These are phyloP conservation scores for Crossaster papposus DNA, from an alignment of 53 echinoderm and acorn worm genomes.

Conservation along the genomic window DNA sequence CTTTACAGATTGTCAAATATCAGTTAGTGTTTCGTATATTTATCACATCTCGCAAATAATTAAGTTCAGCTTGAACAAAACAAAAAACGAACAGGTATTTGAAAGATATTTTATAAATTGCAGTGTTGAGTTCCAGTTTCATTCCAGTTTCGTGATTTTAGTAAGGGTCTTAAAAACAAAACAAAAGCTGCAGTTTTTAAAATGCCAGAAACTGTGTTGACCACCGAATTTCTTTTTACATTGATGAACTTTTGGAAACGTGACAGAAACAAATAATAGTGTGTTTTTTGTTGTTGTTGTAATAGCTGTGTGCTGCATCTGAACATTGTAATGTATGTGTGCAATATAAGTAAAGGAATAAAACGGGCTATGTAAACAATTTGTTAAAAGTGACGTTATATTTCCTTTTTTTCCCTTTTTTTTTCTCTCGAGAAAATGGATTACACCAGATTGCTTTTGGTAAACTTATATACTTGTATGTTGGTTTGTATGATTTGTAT, in stretches of 20 bases:
- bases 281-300: background rate
- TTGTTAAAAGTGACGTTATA: background rate
- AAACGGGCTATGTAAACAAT: conserved; percentile 5
- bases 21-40: too few species aligned
- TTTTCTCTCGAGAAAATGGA: too few species aligned
- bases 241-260: too few species aligned
- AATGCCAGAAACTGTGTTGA: background rate
- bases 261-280: background rate
- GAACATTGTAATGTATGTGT: background rate
- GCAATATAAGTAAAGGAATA: background rate
- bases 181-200: background rate
- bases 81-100: background rate
- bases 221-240: too few species aligned
- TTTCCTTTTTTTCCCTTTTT: too few species aligned
- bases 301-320: background rate
- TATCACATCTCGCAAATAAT: background rate
- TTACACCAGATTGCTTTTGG: too few species aligned
- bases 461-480: too few species aligned
- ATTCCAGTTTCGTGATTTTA: background rate
- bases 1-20: too few species aligned
- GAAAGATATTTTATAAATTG: background rate
- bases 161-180: background rate
- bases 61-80: background rate
- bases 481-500: too few species aligned
- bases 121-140: too few species aligned